phyloP scores from a whole-genome alignment of 2,113 vertebrate species.

The Hiodon tergisus region DNA sequence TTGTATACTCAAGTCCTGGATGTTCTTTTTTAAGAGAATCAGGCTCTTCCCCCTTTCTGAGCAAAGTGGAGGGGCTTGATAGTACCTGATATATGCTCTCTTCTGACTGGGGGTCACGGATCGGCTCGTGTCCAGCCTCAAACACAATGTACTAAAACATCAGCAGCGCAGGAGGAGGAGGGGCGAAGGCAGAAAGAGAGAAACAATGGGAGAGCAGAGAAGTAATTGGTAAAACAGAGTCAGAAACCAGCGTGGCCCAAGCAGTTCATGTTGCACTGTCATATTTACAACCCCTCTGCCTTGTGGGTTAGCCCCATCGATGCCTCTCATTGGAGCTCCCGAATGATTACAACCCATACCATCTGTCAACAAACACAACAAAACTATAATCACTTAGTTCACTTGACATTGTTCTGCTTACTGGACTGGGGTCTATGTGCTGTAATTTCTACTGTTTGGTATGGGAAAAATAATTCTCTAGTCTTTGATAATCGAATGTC shows the following conservation, averaged over 20 bases:
- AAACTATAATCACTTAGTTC: neutral
- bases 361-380: neutral
- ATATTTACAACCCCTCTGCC: constrained; percentile 14
- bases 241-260: constrained; percentile 26
- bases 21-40: constrained; percentile 14
- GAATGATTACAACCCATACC: constrained; percentile 25
- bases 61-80: constrained; percentile 45
- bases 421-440: neutral
- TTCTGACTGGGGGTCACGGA: constrained; percentile 94
- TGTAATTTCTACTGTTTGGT: neutral
- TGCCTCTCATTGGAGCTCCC: constrained; percentile 22
- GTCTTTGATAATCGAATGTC: neutral
- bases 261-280: constrained; percentile 10
- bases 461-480: neutral
- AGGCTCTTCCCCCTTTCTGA: constrained; percentile 28
- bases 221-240: constrained; percentile 59
- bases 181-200: constrained; percentile 34
- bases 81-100: constrained; percentile 99
- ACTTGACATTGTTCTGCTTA: too few species aligned
- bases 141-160: constrained; percentile 98
- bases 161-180: constrained; percentile 67
- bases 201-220: constrained; percentile 49
- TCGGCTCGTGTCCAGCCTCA: constrained; percentile 99
- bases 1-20: neutral
- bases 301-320: neutral